These are phyloP conservation scores for Thecocarcelia acutangulata DNA, from an alignment of 2,888 invertebrate species.

Conservation along the genomic window DNA sequence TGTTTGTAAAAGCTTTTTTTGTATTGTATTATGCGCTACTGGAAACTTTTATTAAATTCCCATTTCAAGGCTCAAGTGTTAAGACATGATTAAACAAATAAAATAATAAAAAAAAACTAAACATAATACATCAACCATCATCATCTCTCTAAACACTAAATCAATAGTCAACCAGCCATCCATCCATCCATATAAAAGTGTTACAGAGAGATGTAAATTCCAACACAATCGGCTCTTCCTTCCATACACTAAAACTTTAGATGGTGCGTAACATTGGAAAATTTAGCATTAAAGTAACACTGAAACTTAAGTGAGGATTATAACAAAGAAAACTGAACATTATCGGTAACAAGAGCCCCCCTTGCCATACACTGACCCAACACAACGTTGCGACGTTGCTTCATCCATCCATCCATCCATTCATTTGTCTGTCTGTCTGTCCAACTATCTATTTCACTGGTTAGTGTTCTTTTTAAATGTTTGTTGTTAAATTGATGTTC, in stretches of 20 bases:
- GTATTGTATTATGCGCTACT: not conserved
- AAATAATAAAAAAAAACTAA: conserved; percentile 17
- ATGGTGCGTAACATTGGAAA: conserved; percentile 65
- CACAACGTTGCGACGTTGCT: not conserved
- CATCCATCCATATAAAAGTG: conserved; percentile 58
- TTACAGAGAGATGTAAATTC: conserved; percentile 52
- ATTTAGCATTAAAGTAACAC: conserved; percentile 58
- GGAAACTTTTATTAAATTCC: not conserved
- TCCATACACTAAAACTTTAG: conserved; percentile 42
- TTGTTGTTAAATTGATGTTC: conserved; percentile 53
- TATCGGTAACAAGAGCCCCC: conserved; percentile 8
- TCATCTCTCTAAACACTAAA: conserved; percentile 58
- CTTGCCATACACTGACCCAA: conserved; percentile 25
- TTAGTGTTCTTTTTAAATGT: conserved; percentile 43
- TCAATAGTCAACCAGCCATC: conserved; percentile 60
- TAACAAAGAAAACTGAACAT: conserved; percentile 27
- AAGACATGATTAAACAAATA: conserved; percentile 11
- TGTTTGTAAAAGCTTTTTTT: not conserved
- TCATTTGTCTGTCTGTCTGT: not conserved
- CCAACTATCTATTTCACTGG: conserved; percentile 45
- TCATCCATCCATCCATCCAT: conserved; percentile 3
- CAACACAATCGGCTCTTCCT: conserved; percentile 14
- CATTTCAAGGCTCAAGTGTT: conserved; percentile 1
- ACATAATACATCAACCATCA: conserved; percentile 48
- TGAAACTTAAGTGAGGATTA: conserved; percentile 24